phyloP scores from a whole-genome alignment of 2,797 vertebrate genomes.

The Gobio occitaniae region DNA sequence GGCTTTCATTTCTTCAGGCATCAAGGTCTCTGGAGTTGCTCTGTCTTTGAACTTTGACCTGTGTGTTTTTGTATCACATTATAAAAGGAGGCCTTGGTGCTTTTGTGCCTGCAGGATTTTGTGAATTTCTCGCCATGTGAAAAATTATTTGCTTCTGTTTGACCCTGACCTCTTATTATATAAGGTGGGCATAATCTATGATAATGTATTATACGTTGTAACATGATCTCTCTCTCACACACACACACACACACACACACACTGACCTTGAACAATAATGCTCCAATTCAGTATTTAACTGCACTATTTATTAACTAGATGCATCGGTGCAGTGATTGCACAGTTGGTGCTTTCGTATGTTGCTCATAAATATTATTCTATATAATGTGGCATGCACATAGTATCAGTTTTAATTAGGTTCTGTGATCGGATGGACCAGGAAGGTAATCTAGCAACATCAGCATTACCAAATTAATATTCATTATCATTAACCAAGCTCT shows the following conservation, averaged over 20 bases:
- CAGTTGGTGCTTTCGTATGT: neutral
- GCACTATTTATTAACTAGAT: neutral
- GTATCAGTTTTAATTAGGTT: neutral
- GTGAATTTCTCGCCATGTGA: neutral
- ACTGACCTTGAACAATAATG: neutral
- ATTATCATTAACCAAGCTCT: neutral
- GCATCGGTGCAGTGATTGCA: neutral
- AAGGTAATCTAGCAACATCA: constrained; percentile 8
- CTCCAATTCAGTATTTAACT: neutral
- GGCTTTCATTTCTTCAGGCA: neutral
- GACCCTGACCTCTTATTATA: constrained; percentile 15
- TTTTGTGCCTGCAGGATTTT: constrained; percentile 4
- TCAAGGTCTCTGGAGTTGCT: neutral
- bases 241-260: neutral
- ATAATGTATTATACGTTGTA: neutral
- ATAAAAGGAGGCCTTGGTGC: constrained; percentile 3
- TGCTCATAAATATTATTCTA: neutral
- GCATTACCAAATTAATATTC: neutral
- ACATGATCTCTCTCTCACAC: neutral
- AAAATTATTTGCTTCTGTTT: neutral
- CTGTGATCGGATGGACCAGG: neutral
- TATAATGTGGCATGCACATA: neutral
- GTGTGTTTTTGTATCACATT: neutral
- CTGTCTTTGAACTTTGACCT: constrained; percentile 10
- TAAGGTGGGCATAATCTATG: constrained; percentile 9